phyloP scores from a whole-genome alignment of 2,888 invertebrate genomes.

The Brachylomia viminalis region DNA sequence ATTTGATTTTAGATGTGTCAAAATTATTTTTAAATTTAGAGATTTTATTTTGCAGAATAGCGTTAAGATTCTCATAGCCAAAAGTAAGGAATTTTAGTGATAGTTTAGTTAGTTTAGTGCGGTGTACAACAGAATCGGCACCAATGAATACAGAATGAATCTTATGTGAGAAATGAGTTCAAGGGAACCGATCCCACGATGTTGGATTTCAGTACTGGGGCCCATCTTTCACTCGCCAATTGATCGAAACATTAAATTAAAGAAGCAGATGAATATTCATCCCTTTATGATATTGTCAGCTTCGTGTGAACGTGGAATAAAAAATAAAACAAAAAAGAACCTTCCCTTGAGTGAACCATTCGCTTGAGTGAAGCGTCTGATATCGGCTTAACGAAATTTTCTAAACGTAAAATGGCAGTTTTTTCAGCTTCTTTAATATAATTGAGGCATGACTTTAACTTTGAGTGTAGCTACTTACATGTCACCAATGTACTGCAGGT shows the following conservation, averaged over 20 bases:
- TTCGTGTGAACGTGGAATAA: not conserved
- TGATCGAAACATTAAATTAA: not conserved
- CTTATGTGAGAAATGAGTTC: not conserved
- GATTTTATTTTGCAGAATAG: no score
- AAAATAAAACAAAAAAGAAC: not conserved
- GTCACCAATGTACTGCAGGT: slow-evolving; percentile 91
- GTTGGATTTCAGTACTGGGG: not conserved
- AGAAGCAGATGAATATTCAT: not conserved
- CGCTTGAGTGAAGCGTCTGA: not conserved
- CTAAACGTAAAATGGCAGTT: not conserved
- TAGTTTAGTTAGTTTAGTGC: no score
- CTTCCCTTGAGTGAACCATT: not conserved
- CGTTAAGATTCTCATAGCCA: no score
- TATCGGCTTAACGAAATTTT: not conserved
- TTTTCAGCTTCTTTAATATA: not conserved
- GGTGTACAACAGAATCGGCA: no score
- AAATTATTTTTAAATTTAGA: no score
- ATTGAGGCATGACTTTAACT: no score
- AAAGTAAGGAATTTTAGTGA: no score
- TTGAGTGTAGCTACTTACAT: slow-evolving; percentile 87
- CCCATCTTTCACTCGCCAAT: no score
- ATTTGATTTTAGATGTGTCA: no score
- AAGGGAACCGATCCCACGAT: not conserved
- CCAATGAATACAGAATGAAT: no score
- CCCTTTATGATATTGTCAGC: not conserved